A percentile compares a stretch with the other conserved stretches of the same genome.
Conservation (phyloP, 2,797 vertebrate genomes). For the Eospalax fontanierii region DNA sequence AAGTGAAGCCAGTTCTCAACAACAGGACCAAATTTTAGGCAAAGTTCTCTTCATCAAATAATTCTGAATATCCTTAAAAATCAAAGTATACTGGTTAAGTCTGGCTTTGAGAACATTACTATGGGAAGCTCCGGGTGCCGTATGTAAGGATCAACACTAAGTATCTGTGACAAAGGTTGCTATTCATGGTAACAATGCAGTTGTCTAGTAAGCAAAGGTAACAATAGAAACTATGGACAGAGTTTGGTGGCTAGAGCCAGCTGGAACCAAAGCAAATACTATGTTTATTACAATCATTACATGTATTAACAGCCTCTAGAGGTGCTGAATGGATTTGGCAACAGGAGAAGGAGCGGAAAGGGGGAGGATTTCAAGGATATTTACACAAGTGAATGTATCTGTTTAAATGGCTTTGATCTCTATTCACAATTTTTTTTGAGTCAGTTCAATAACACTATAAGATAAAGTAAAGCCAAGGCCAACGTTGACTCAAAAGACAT, state of each 20-base stretch:
- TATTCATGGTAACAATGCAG: slow-evolving; percentile 74
- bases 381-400: slow-evolving; percentile 87
- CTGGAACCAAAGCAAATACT: slow-evolving; percentile 87
- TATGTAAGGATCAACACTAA: slow-evolving; percentile 75
- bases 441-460: slow-evolving; percentile 84
- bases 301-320: slow-evolving; percentile 86
- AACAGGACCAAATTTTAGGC: neutral
- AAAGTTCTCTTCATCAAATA: neutral
- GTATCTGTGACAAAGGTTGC: slow-evolving; percentile 77
- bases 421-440: slow-evolving; percentile 83
- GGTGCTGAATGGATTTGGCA: slow-evolving; percentile 81
- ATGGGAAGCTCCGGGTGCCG: slow-evolving; percentile 41
- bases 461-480: slow-evolving; percentile 81
- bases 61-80: slow-evolving; percentile 60
- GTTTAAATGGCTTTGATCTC: slow-evolving; percentile 88
- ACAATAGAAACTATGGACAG: slow-evolving; percentile 79
- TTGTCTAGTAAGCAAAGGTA: slow-evolving; percentile 84
- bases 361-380: slow-evolving; percentile 83
- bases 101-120: slow-evolving; percentile 1
- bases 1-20: slow-evolving; percentile 24
- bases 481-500: slow-evolving; percentile 70
- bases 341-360: slow-evolving; percentile 53
- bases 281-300: slow-evolving; percentile 87
- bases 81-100: slow-evolving; percentile 49
- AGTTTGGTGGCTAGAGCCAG: slow-evolving; percentile 84